Percentiles rank a stretch among this genome's conserved stretches.
These are phyloP conservation scores for Tribolium madens DNA, from an alignment of 1,140 invertebrate species.

Conservation along the genomic window DNA sequence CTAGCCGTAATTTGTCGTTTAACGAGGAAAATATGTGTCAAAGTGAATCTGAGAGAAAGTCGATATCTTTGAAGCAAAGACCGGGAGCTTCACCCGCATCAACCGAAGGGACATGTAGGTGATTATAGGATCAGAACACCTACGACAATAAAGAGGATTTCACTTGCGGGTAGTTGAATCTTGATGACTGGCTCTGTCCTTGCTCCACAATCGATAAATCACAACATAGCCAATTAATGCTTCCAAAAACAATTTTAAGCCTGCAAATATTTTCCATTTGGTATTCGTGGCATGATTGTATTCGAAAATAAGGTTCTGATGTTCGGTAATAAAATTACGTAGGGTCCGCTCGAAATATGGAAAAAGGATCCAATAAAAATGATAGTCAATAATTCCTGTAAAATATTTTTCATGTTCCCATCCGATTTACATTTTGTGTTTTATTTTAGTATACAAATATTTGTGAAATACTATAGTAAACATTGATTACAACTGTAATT, in stretches of 20 bases:
- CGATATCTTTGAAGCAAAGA: background rate
- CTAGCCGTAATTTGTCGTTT: background rate
- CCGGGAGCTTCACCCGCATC: slow-evolving; percentile 5
- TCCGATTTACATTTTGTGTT: background rate
- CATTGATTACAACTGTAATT: background rate
- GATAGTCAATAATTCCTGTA: background rate
- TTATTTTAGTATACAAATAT: background rate
- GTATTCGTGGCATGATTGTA: slow-evolving; percentile 6
- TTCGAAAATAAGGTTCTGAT: slow-evolving; percentile 26
- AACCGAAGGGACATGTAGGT: background rate
- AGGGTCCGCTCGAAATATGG: background rate
- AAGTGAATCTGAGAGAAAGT: slow-evolving; percentile 10
- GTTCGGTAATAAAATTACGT: slow-evolving; percentile 9
- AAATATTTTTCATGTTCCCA: slow-evolving; percentile 22
- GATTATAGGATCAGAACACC: slow-evolving; percentile 27
- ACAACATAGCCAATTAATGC: background rate
- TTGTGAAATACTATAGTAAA: background rate
- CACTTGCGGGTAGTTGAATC: background rate
- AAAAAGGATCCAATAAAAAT: background rate
- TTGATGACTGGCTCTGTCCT: background rate
- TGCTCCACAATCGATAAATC: too few species aligned
- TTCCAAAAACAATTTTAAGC: background rate
- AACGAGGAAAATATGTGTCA: slow-evolving; percentile 20
- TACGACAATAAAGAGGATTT: slow-evolving; percentile 6
- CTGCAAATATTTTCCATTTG: slow-evolving; percentile 1